These are phyloP conservation scores for Eupithecia vulgata DNA, from an alignment of 2,888 invertebrate genomes.

Conservation along the genomic window DNA sequence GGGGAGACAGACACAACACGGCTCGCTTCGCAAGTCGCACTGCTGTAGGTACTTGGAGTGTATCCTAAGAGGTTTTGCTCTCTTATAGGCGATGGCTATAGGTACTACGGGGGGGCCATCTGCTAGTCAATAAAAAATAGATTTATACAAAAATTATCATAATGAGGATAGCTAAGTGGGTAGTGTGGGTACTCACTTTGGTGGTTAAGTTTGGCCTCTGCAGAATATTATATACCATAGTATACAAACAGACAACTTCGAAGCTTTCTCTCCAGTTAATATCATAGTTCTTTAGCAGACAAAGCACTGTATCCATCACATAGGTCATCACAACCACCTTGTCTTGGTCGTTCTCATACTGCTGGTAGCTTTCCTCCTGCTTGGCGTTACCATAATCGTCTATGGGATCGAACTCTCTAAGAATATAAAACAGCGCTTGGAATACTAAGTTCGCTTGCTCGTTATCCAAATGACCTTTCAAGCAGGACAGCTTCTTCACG, in stretches of 20 bases:
- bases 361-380: constrained; percentile 41
- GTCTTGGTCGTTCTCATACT: constrained; percentile 62
- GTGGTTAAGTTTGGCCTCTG: constrained; percentile 67
- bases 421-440: constrained; percentile 85
- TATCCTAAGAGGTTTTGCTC: too few species aligned
- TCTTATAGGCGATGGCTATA: too few species aligned
- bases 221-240: constrained; percentile 69
- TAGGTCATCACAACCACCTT: constrained; percentile 83
- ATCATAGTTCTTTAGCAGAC: constrained; percentile 87
- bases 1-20: too few species aligned
- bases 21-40: too few species aligned
- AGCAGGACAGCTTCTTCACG: constrained; percentile 83
- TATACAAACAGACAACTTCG: constrained; percentile 87
- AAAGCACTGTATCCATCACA: constrained; percentile 86
- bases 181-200: constrained; percentile 62
- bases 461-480: constrained; percentile 83
- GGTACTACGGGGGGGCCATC: too few species aligned
- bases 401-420: constrained; percentile 81
- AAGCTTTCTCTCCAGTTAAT: constrained; percentile 91
- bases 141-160: not conserved
- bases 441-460: constrained; percentile 86
- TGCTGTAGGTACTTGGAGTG: too few species aligned
- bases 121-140: not conserved
- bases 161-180: not conserved
- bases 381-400: constrained; percentile 55